These are phyloP conservation scores for Hycleus cichorii DNA, from an alignment of 1,140 invertebrate species.

Conservation along the genomic window DNA sequence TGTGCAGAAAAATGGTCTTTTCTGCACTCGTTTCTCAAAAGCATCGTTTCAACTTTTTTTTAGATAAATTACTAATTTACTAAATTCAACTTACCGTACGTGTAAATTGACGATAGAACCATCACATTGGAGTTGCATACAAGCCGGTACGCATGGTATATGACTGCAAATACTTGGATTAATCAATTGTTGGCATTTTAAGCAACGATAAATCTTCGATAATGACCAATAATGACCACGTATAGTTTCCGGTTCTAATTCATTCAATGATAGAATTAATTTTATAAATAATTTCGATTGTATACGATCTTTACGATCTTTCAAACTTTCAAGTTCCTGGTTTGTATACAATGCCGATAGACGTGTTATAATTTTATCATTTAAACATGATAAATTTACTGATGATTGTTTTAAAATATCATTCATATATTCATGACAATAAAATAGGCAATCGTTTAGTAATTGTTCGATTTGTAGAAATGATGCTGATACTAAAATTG, in stretches of 20 bases:
- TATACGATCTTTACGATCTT: constrained; percentile 76
- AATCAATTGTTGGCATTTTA: constrained; percentile 50
- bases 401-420: constrained; percentile 65
- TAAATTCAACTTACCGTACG: constrained; percentile 43
- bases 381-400: constrained; percentile 72
- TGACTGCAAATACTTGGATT: constrained; percentile 54
- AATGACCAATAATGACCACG: constrained; percentile 72
- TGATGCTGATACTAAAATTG: constrained; percentile 85
- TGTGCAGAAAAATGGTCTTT: too few relatives aligned
- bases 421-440: constrained; percentile 70
- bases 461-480: constrained; percentile 91
- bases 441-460: constrained; percentile 71
- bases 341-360: constrained; percentile 68
- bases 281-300: constrained; percentile 76
- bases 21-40: too few relatives aligned
- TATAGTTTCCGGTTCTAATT: constrained; percentile 60
- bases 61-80: too few relatives aligned
- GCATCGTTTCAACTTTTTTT: too few relatives aligned
- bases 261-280: constrained; percentile 65
- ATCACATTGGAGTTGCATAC: constrained; percentile 61
- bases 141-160: constrained; percentile 57
- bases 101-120: constrained; percentile 63
- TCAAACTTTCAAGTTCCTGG: constrained; percentile 64
- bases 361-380: constrained; percentile 68
- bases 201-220: constrained; percentile 44